Evolutionary conservation across 23 tunicate species (phyloP).

Genomic region (Halocynthia aurantium): DNA sequence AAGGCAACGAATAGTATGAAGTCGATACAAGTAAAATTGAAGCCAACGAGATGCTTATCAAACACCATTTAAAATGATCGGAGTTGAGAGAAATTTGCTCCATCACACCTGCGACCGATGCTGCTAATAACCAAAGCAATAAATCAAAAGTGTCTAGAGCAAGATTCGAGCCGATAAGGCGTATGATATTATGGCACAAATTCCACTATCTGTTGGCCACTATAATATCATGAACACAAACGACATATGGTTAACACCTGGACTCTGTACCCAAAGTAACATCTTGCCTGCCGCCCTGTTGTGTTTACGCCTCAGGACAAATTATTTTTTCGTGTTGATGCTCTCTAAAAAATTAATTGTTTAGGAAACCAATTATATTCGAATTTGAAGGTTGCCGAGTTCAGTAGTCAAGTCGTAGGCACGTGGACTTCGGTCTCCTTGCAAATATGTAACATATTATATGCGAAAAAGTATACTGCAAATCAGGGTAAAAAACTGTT

Average conservation of each 20-base stretch:
- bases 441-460: too few species aligned
- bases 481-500: too few species aligned
- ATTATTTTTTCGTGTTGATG: background rate
- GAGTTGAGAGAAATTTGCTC: too few species aligned
- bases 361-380: too few species aligned
- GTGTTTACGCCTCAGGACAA: slow-evolving; percentile 28
- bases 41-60: too few species aligned
- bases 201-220: slow-evolving; percentile 25
- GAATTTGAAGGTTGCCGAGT: too few species aligned
- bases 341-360: background rate
- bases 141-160: slow-evolving; percentile 24
- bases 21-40: too few species aligned
- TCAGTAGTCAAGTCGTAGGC: too few species aligned
- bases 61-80: too few species aligned
- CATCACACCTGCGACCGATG: slow-evolving; percentile 21
- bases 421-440: too few species aligned
- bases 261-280: background rate
- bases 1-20: too few species aligned
- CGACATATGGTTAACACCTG: slow-evolving; percentile 35
- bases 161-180: slow-evolving; percentile 23
- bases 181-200: background rate
- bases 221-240: slow-evolving; percentile 3
- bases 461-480: too few species aligned
- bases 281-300: background rate
- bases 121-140: slow-evolving; percentile 20